These are phyloP conservation scores for Euzetes globulus DNA, from an alignment of 2,888 invertebrate species.

Conservation along the genomic window DNA sequence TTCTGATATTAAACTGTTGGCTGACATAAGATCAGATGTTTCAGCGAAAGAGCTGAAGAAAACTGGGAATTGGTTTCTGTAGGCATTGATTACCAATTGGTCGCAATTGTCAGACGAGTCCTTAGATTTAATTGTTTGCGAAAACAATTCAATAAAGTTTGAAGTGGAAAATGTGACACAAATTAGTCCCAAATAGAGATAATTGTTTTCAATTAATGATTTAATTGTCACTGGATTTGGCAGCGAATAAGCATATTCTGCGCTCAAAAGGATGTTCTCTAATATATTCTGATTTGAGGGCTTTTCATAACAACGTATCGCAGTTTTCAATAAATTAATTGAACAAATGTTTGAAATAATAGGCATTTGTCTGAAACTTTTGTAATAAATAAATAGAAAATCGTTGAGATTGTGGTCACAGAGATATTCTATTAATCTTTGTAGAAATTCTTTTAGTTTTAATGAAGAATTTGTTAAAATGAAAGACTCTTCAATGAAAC, in stretches of 20 bases:
- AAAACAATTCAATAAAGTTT: not conserved
- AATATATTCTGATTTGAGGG: constrained; percentile 11
- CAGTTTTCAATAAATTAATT: not conserved
- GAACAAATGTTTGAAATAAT: not conserved
- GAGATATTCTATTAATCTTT: constrained; percentile 26
- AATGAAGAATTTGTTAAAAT: not conserved
- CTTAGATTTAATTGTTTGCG: not conserved
- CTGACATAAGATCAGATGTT: not conserved
- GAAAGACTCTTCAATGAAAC: not conserved
- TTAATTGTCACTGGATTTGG: constrained; percentile 6
- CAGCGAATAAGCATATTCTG: constrained; percentile 3
- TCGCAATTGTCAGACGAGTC: not conserved
- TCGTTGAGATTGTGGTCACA: constrained; percentile 25
- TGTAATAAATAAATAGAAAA: constrained; percentile 30
- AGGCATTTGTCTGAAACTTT: not conserved
- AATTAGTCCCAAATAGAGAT: not conserved
- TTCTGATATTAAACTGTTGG: not conserved
- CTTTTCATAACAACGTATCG: constrained; percentile 12
- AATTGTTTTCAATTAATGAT: not conserved
- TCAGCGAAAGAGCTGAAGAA: not conserved
- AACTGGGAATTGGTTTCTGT: constrained; percentile 20
- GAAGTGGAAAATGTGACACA: constrained; percentile 1
- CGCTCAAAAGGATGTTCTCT: not conserved
- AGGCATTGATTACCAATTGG: not conserved
- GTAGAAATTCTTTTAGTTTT: not conserved